Percentiles rank a stretch among this genome's conserved stretches.
These are phyloP conservation scores for Lasiurus cinereus DNA, from an alignment of 2,113 vertebrate genomes.

Conservation along the genomic window DNA sequence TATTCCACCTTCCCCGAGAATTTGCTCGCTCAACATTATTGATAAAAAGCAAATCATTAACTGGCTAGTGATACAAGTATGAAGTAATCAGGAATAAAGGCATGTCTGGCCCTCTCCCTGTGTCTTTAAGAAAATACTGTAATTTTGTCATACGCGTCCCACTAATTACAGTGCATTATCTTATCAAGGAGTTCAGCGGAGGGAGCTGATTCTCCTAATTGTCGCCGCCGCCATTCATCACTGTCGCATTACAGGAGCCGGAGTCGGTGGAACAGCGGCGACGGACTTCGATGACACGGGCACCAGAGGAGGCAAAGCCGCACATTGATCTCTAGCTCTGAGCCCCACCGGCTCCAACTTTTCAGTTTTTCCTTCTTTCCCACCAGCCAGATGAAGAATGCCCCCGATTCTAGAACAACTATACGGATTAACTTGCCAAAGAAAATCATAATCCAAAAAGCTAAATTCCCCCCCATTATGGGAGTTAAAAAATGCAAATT, in stretches of 20 bases:
- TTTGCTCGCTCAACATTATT: slow-evolving; percentile 48
- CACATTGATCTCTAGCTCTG: background rate
- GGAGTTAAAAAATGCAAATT: slow-evolving; percentile 14
- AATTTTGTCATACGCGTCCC: slow-evolving; percentile 73
- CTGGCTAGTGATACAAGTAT: slow-evolving; percentile 41
- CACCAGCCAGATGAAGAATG: background rate
- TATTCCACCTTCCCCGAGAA: slow-evolving; percentile 36
- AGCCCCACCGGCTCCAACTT: background rate
- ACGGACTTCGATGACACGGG: background rate
- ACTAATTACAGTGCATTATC: slow-evolving; percentile 78
- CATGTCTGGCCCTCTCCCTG: slow-evolving; percentile 65
- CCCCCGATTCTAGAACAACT: background rate
- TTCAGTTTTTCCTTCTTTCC: background rate
- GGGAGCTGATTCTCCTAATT: slow-evolving; percentile 52
- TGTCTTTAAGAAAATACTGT: slow-evolving; percentile 72
- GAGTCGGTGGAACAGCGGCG: background rate
- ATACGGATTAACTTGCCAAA: background rate
- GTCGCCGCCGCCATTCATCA: slow-evolving; percentile 23
- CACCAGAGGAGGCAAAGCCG: background rate
- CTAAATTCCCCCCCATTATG: background rate
- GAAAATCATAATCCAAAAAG: background rate
- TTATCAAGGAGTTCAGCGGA: slow-evolving; percentile 46
- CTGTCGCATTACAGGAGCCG: background rate
- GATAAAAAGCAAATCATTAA: slow-evolving; percentile 70
- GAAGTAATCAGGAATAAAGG: slow-evolving; percentile 51